Evolutionary conservation across 1,140 invertebrate genomes (phyloP).

Genomic region (Drosophila ananassae): DNA sequence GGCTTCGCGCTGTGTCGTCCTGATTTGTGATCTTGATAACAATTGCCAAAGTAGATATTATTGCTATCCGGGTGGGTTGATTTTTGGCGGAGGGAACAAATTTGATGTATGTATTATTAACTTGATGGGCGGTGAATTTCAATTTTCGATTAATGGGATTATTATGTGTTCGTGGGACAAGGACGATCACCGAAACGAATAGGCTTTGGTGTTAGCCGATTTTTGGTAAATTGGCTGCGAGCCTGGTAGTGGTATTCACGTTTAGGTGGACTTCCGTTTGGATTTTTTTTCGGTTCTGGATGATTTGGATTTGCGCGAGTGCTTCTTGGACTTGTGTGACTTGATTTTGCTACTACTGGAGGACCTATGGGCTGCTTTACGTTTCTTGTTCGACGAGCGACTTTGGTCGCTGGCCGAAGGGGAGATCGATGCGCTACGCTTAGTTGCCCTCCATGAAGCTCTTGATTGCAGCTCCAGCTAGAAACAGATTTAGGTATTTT

Average conservation of each 20-base stretch:
- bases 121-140: conserved; percentile 1
- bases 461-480: conserved; percentile 74
- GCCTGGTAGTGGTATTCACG: not conserved
- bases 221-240: conserved; percentile 5
- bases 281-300: conserved; percentile 48
- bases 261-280: conserved; percentile 36
- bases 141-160: not conserved
- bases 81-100: not conserved
- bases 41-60: conserved; percentile 28
- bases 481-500: conserved; percentile 73
- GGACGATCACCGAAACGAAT: conserved; percentile 2
- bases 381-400: conserved; percentile 62
- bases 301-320: conserved; percentile 62
- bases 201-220: conserved; percentile 6
- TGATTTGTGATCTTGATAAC: conserved; percentile 1
- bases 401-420: conserved; percentile 48
- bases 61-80: conserved; percentile 4
- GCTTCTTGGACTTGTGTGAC: conserved; percentile 70
- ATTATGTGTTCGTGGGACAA: conserved; percentile 7
- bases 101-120: not conserved
- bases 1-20: not conserved
- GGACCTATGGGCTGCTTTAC: conserved; percentile 53
- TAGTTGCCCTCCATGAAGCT: conserved; percentile 72
- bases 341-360: conserved; percentile 48
- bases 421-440: conserved; percentile 65